phyloP scores from a whole-genome alignment of 2,797 vertebrate genomes.

The Darevskia nairensis region DNA sequence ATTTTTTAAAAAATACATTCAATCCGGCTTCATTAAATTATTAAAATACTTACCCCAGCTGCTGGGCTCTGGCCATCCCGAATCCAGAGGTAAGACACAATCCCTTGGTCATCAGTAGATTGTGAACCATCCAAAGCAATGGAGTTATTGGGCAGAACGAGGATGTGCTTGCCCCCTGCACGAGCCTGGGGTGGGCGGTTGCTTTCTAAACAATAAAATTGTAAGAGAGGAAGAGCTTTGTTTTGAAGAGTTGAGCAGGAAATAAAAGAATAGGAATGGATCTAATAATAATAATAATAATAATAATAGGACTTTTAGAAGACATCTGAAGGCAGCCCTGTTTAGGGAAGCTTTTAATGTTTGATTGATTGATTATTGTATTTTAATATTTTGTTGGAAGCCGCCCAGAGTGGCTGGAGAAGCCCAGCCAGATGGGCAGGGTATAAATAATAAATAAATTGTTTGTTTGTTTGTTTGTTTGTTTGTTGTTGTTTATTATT shows the following conservation, averaged over 20 bases:
- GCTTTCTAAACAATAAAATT: slow-evolving; percentile 78
- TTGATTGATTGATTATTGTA: no score
- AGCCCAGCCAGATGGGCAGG: no score
- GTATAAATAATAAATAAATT: no score
- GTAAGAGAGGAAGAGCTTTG: slow-evolving; percentile 53
- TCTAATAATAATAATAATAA: no score
- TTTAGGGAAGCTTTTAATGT: no score
- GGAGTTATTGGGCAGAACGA: slow-evolving; percentile 90
- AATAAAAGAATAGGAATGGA: neutral
- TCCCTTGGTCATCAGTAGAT: slow-evolving; percentile 83
- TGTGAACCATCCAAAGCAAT: slow-evolving; percentile 88
- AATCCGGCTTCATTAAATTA: neutral
- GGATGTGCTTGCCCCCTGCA: slow-evolving; percentile 88
- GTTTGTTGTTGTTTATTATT: neutral
- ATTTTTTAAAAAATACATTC: neutral
- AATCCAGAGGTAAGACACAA: slow-evolving; percentile 87
- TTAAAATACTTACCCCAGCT: slow-evolving; percentile 85
- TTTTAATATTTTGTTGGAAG: no score
- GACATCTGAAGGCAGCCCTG: no score
- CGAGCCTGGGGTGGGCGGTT: slow-evolving; percentile 82
- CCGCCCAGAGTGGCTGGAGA: no score
- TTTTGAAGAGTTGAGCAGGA: slow-evolving; percentile 43
- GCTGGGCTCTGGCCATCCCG: slow-evolving; percentile 91
- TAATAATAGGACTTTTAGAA: neutral
- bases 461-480: no score